A percentile compares a stretch with the other conserved stretches of the same genome.
Conservation (phyloP, 2,113 vertebrate genomes). For the Megaleporinus macrocephalus region DNA sequence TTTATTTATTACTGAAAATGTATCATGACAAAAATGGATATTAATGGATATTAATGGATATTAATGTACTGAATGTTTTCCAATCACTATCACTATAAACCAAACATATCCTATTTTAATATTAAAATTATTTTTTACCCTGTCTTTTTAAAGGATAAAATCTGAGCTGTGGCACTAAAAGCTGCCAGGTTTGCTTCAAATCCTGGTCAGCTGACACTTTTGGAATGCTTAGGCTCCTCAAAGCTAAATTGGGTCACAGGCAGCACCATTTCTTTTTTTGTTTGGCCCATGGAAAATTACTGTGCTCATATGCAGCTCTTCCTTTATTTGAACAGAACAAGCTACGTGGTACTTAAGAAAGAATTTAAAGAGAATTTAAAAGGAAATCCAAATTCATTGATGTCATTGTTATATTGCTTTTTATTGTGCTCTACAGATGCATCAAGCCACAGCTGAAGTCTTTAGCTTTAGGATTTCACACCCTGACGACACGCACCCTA, state of each 20-base stretch:
- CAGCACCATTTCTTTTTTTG: not conserved
- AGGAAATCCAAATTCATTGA: not conserved
- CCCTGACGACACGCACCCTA: slow-evolving; percentile 85
- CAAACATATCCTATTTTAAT: not conserved
- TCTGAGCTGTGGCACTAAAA: slow-evolving; percentile 18
- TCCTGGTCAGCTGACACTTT: slow-evolving; percentile 37
- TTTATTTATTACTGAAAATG: too few relatives aligned
- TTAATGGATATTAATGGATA: too few relatives aligned
- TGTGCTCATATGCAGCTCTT: not conserved
- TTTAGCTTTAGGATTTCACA: slow-evolving; percentile 89
- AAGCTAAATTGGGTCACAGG: slow-evolving; percentile 40
- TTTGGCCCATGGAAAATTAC: not conserved
- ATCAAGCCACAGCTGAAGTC: slow-evolving; percentile 90
- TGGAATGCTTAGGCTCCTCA: slow-evolving; percentile 35
- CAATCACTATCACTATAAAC: not conserved
- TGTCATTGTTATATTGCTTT: not conserved
- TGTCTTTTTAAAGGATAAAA: slow-evolving; percentile 18
- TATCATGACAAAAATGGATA: too few relatives aligned
- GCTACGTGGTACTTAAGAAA: not conserved
- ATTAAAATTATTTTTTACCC: not conserved
- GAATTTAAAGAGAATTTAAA: not conserved
- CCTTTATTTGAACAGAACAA: not conserved
- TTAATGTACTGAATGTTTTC: too few relatives aligned
- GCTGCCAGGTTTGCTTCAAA: slow-evolving; percentile 36
- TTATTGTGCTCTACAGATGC: slow-evolving; percentile 72